Evolutionary conservation across 1,140 invertebrate genomes (phyloP).

Genomic region (Babylonia areolata): DNA sequence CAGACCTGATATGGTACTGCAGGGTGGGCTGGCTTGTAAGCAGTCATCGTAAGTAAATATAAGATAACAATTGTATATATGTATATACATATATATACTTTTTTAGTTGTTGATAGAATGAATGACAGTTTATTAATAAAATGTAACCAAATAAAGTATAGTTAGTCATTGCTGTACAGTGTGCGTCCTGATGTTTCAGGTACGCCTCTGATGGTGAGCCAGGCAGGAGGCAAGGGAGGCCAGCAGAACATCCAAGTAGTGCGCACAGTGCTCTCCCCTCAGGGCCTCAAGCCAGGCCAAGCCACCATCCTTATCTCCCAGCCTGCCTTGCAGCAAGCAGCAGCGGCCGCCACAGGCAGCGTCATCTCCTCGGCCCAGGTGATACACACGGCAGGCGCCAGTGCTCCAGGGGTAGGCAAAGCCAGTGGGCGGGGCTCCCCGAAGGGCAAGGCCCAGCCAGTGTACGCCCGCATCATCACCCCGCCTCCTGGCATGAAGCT

Average conservation of each 20-base stretch:
- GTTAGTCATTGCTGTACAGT: too few relatives aligned
- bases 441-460: slow-evolving; percentile 68
- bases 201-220: slow-evolving; percentile 62
- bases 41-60: too few relatives aligned
- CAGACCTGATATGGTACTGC: too few relatives aligned
- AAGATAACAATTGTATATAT: too few relatives aligned
- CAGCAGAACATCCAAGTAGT: slow-evolving; percentile 69
- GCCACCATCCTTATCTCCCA: slow-evolving; percentile 71
- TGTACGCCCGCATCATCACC: slow-evolving; percentile 73
- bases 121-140: too few relatives aligned
- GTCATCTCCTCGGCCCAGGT: slow-evolving; percentile 60
- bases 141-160: too few relatives aligned
- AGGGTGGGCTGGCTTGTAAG: too few relatives aligned
- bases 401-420: slow-evolving; percentile 44
- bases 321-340: slow-evolving; percentile 58
- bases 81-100: too few relatives aligned
- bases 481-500: slow-evolving; percentile 68
- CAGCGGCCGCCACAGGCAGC: slow-evolving; percentile 38
- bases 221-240: slow-evolving; percentile 61
- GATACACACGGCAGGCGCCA: slow-evolving; percentile 41
- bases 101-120: too few relatives aligned
- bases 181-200: slow-evolving; percentile 30
- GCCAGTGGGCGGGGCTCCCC: slow-evolving; percentile 53
- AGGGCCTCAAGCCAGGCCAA: slow-evolving; percentile 65
- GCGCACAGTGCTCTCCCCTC: slow-evolving; percentile 66